Base-by-base conservation (phyloP, 2,113 vertebrate genomes). In the Sapayoa aenigma region DNA sequence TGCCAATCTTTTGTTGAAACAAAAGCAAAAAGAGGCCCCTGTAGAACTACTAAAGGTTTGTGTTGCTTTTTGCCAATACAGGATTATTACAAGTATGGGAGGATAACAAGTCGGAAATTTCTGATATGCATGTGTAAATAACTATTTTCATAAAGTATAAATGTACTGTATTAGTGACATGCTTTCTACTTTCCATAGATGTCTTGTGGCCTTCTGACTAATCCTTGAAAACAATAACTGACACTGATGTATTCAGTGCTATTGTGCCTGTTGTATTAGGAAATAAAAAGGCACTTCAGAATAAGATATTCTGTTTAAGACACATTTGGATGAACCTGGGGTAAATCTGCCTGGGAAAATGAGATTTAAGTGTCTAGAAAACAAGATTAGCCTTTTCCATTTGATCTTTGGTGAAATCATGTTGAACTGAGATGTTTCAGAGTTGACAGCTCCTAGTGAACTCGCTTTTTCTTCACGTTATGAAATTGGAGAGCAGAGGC, bases 311-410 rank as follows among this genome's bases (percentile, higher is more conserved):
- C 86, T 78, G 33, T 89, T 95, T 93, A 94, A 95, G 83, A 96
- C 63, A 86, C 52, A 50, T 94, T 95, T 94, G 59, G 87, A 91
- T 78, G 93, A 96, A 94, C 68, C 41, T 58, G 59, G 86, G 60
- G 55, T 88, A 96, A 97, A 96, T 96, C 96, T 87, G 84, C 90
- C 88, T 94, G 94, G 87, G 93, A 98, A 97, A 97, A 97, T 87
- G 84, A 96, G 91, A 98, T 93, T 88, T 93, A 97, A 96, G 92
- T 94, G 87, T 96, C 96, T 97, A 95, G 94, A 98, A 97, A 96
- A 97, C n/a, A 94, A 97, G 94, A 97, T 97, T 97, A 97, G 74
- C 77, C 41, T 96, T 94, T 93, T 94, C 82, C 25, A 93, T 95
- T 95, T 96, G 85, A 96, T 96, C 96, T 95, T 97, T 94, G 77